Conservation (phyloP, 2,888 invertebrate species). For the Meghimatium bilineatum region DNA sequence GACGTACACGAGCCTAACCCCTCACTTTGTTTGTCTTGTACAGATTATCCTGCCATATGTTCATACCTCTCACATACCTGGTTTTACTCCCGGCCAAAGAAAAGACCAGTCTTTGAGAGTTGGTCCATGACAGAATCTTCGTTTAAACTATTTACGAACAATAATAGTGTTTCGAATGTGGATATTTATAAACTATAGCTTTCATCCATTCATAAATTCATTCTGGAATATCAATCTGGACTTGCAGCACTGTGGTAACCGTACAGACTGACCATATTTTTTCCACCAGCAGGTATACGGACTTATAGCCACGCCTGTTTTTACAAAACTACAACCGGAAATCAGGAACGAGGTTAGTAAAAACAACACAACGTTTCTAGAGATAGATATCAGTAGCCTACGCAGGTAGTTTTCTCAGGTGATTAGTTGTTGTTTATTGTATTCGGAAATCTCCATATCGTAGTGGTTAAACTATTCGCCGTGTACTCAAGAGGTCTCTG, state of each 20-base stretch:
- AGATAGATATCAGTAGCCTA: background rate
- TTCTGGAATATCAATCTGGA: background rate
- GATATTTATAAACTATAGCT: background rate
- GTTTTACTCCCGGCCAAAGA: background rate
- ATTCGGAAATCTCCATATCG: too few relatives aligned
- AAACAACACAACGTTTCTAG: background rate
- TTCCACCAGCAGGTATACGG: background rate
- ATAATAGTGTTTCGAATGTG: background rate
- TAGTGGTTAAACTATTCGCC: too few relatives aligned
- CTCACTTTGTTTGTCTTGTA: constrained; percentile 3
- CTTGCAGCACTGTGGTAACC: background rate
- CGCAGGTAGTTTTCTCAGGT: background rate
- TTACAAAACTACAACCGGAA: background rate
- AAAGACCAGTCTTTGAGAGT: too few relatives aligned
- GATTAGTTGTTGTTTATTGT: background rate
- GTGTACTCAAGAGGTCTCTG: too few relatives aligned
- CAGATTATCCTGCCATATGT: background rate
- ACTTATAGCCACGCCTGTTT: background rate
- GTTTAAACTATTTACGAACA: background rate
- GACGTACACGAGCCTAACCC: background rate
- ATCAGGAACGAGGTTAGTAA: constrained; percentile 3
- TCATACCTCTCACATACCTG: background rate
- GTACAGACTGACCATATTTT: background rate
- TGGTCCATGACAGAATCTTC: background rate
- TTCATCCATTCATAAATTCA: background rate